A percentile compares a stretch with the other conserved stretches of the same genome.
phyloP scores from a whole-genome alignment of 2,888 invertebrate species.

The Lepidocyrtinus sp. region DNA sequence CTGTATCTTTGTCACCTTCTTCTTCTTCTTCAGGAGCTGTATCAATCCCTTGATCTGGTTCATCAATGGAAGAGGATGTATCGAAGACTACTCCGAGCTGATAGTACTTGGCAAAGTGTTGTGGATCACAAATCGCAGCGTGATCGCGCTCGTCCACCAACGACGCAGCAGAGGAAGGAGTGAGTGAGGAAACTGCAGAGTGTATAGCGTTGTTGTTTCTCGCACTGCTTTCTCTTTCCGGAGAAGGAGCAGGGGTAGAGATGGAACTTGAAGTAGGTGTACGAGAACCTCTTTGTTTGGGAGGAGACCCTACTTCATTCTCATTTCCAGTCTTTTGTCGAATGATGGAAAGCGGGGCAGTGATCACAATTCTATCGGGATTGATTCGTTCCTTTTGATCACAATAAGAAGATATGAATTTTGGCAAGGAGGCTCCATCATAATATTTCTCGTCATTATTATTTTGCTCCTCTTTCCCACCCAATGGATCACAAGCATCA shows the following conservation, averaged over 20 bases:
- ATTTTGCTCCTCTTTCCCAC: conserved; percentile 3
- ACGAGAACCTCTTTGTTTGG: conserved; percentile 16
- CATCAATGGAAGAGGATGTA: conserved; percentile 46
- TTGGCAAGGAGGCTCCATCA: conserved; percentile 36
- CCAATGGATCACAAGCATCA: neutral
- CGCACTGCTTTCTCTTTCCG: conserved; percentile 19
- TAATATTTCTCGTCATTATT: conserved; percentile 11
- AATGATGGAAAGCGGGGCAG: conserved; percentile 53
- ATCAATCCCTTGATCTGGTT: conserved; percentile 58
- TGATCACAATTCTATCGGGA: conserved; percentile 50
- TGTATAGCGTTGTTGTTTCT: neutral
- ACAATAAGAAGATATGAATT: conserved; percentile 35
- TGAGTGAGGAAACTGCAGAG: conserved; percentile 29
- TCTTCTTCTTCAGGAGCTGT: conserved; percentile 45
- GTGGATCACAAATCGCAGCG: conserved; percentile 68
- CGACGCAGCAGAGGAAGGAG: conserved; percentile 38
- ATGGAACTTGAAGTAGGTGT: conserved; percentile 10
- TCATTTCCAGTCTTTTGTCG: conserved; percentile 25
- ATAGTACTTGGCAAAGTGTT: conserved; percentile 70
- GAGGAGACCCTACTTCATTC: conserved; percentile 26
- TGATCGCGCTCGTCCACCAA: conserved; percentile 60
- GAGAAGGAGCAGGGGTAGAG: conserved; percentile 26
- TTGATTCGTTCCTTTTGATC: neutral
- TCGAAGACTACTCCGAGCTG: conserved; percentile 70
- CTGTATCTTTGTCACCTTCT: conserved; percentile 25